phyloP scores from a whole-genome alignment of 2,113 vertebrate species.

The Silurus glanis region DNA sequence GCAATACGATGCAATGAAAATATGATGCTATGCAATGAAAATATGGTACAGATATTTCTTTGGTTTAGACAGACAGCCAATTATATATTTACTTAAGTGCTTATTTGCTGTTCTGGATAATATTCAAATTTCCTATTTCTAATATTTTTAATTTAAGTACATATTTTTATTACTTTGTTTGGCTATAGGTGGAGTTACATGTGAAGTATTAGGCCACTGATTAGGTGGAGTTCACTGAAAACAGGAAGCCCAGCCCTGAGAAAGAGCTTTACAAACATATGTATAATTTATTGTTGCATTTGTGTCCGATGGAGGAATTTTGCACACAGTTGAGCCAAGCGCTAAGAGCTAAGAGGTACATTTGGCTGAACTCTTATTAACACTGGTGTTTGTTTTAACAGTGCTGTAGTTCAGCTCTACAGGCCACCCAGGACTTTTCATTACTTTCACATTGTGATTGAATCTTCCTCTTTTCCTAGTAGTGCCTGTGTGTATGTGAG shows the following conservation, averaged over 20 bases:
- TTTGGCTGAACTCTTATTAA: slow-evolving; percentile 19
- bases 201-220: slow-evolving; percentile 5
- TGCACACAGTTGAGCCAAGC: neutral
- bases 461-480: slow-evolving; percentile 13
- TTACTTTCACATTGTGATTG: neutral
- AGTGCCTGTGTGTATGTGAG: slow-evolving; percentile 1
- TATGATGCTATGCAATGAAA: too few relatives aligned
- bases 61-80: too few relatives aligned
- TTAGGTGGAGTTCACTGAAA: slow-evolving; percentile 37
- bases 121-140: neutral
- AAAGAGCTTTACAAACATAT: neutral
- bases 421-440: neutral
- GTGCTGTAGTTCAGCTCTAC: neutral
- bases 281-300: slow-evolving; percentile 6
- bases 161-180: neutral
- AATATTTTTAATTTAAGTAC: neutral
- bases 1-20: too few relatives aligned
- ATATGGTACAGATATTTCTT: too few relatives aligned
- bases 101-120: neutral
- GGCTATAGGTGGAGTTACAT: neutral
- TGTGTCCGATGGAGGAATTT: neutral
- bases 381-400: slow-evolving; percentile 8
- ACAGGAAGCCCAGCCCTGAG: slow-evolving; percentile 34
- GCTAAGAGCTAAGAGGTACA: neutral
- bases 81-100: too few relatives aligned